Percentiles rank a stretch among this genome's conserved stretches.
These are phyloP conservation scores for Trileptium ribeirensis DNA, from an alignment of 2,888 invertebrate genomes.

Conservation along the genomic window DNA sequence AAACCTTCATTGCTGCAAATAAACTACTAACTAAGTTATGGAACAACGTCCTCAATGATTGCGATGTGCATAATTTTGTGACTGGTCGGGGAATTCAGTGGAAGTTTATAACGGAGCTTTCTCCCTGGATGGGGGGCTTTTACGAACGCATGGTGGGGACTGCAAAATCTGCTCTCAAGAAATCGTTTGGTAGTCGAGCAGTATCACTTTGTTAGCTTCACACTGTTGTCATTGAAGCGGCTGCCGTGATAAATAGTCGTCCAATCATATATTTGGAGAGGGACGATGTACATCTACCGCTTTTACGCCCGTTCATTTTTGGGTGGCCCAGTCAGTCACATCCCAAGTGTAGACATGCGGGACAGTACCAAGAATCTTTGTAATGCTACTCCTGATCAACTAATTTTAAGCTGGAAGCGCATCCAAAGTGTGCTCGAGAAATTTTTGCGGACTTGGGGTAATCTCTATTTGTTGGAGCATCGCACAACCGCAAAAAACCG, in stretches of 20 bases:
- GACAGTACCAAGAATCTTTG: neutral
- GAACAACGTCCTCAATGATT: neutral
- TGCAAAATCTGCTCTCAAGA: neutral
- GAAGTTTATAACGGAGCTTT: neutral
- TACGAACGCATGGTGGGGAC: neutral
- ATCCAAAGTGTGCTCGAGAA: neutral
- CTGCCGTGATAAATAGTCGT: neutral
- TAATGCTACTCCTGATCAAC: neutral
- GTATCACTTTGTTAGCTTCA: neutral
- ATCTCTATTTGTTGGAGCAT: neutral
- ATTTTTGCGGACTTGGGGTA: neutral
- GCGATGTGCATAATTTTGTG: neutral
- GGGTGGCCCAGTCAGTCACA: neutral
- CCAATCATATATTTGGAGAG: neutral
- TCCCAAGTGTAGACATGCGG: neutral
- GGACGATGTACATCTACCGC: too few relatives aligned
- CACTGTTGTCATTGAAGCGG: neutral
- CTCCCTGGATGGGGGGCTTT: neutral
- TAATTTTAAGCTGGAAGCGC: neutral
- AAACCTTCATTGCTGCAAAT: constrained; percentile 44
- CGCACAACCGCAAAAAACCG: neutral
- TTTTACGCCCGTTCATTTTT: too few relatives aligned
- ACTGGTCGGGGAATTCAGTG: neutral
- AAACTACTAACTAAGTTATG: constrained; percentile 33
- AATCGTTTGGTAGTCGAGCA: neutral